Evolutionary conservation across 2,888 invertebrate species (phyloP).

Genomic region (Xanthorhoe spadicearia): DNA sequence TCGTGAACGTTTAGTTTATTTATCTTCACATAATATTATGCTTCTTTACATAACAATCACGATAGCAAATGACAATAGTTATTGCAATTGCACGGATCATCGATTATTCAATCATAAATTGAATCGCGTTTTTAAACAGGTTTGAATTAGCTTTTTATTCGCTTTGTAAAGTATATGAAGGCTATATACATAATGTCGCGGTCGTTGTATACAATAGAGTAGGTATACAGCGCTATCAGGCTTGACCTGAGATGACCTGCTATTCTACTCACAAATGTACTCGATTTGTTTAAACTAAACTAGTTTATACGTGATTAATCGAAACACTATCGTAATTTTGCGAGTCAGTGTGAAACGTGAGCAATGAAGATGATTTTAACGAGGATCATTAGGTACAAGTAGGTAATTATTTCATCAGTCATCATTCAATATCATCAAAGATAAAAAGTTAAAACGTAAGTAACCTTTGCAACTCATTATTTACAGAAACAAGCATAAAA

Average conservation of each 20-base stretch:
- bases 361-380: not conserved
- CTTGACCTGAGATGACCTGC: slow-evolving; percentile 48
- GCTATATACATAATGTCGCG: slow-evolving; percentile 24
- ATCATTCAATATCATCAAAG: not conserved
- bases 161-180: slow-evolving; percentile 11
- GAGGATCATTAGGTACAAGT: not conserved
- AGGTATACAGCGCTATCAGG: slow-evolving; percentile 40
- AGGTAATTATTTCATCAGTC: not conserved
- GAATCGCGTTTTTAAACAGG: not conserved
- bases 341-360: not conserved
- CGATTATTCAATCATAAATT: not conserved
- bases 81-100: not conserved
- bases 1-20: not conserved
- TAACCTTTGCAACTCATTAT: not conserved
- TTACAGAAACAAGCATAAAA: not conserved
- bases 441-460: not conserved
- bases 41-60: not conserved
- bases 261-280: slow-evolving; percentile 38
- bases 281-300: slow-evolving; percentile 31
- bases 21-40: not conserved
- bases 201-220: slow-evolving; percentile 49
- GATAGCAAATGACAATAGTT: not conserved
- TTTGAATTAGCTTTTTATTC: slow-evolving; percentile 1
- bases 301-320: slow-evolving; percentile 39
- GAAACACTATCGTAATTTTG: not conserved